Evolutionary conservation across 1,140 invertebrate species (phyloP).

Genomic region (Andrena cerasifolii): DNA sequence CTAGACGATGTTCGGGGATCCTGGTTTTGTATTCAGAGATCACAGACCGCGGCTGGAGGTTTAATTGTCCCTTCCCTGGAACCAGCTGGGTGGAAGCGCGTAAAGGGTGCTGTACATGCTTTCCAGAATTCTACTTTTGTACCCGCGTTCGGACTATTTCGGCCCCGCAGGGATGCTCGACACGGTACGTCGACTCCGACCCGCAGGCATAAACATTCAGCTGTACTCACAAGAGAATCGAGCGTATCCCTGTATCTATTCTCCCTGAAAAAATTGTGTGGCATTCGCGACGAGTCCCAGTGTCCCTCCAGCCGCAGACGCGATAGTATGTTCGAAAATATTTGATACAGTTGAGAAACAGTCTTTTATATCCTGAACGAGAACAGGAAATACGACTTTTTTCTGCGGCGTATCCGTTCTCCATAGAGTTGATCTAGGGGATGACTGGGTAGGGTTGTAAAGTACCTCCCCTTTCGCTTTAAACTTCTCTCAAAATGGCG

Average conservation of each 20-base stretch:
- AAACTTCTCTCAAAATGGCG: slow-evolving; percentile 79
- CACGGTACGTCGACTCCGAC: slow-evolving; percentile 37
- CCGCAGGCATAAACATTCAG: slow-evolving; percentile 53
- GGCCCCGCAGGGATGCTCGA: slow-evolving; percentile 28
- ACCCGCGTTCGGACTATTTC: slow-evolving; percentile 1
- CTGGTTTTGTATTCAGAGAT: not conserved
- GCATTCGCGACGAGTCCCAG: not conserved
- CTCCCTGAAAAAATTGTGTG: not conserved
- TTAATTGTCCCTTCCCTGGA: not conserved
- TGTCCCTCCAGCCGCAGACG: not conserved
- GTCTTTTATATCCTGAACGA: not conserved
- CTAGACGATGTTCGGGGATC: no score
- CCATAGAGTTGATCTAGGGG: not conserved
- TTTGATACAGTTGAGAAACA: not conserved
- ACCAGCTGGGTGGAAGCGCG: not conserved
- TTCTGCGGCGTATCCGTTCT: not conserved
- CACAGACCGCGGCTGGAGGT: not conserved
- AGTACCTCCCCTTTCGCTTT: slow-evolving; percentile 64
- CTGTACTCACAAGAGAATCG: slow-evolving; percentile 53
- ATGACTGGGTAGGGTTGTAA: not conserved
- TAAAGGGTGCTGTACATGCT: not conserved
- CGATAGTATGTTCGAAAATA: not conserved
- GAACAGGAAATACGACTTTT: not conserved
- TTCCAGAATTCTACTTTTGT: slow-evolving; percentile 23
- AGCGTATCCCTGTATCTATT: slow-evolving; percentile 3